Conservation (phyloP, 2,797 vertebrate genomes). For the Kryptolebias ocellatus region DNA sequence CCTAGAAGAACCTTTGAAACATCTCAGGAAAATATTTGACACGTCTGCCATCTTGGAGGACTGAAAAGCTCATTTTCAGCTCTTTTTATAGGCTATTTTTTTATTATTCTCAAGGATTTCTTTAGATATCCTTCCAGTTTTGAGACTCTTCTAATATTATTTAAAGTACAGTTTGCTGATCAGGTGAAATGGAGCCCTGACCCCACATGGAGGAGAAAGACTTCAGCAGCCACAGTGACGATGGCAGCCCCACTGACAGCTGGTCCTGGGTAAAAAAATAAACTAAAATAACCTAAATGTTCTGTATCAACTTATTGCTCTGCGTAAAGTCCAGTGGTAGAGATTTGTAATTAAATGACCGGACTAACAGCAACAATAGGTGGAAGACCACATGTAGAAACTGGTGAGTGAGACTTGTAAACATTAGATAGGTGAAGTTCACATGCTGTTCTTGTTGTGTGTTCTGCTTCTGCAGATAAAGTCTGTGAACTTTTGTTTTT, state of each 20-base stretch:
- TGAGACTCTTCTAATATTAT: constrained; percentile 4
- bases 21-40: neutral
- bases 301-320: neutral
- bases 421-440: neutral
- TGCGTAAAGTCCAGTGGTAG: neutral
- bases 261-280: constrained; percentile 80
- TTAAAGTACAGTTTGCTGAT: constrained; percentile 1
- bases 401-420: too few species aligned
- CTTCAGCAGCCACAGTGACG: constrained; percentile 41
- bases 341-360: neutral
- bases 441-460: constrained; percentile 3
- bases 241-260: constrained; percentile 54
- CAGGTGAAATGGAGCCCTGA: constrained; percentile 29
- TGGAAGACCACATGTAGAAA: too few species aligned
- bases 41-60: neutral
- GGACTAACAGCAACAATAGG: too few species aligned
- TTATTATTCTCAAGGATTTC: neutral
- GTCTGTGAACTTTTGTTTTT: constrained; percentile 4
- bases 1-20: constrained; percentile 10
- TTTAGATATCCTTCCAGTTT: constrained; percentile 1
- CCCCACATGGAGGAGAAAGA: constrained; percentile 26
- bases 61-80: neutral
- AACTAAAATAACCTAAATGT: constrained; percentile 5
- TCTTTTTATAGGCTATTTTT: neutral
- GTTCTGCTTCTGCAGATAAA: neutral